Conservation (phyloP, 2,797 vertebrate species). For the Cygnus olor region DNA sequence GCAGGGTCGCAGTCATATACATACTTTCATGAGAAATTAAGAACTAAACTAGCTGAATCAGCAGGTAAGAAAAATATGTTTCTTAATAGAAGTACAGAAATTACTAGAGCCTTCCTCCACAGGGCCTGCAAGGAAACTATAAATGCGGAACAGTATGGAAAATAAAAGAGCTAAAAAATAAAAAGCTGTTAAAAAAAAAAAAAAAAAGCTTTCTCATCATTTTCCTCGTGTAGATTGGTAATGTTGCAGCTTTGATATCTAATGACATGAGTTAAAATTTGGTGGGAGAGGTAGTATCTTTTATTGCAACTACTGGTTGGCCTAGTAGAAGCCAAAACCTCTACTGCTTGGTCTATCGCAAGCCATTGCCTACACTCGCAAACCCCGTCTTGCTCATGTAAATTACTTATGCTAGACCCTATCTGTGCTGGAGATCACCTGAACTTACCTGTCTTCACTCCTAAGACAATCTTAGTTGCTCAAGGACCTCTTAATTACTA, state of each 20-base stretch:
- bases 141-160: background rate
- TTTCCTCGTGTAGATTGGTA: background rate
- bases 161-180: accelerated
- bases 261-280: background rate
- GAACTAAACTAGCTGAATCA: background rate
- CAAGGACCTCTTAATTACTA: background rate
- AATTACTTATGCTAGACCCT: background rate
- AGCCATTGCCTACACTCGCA: background rate
- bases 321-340: background rate
- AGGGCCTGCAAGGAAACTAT: background rate
- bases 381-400: background rate
- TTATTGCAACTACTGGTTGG: background rate
- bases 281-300: background rate
- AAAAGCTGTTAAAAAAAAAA: background rate
- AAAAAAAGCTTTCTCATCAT: background rate
- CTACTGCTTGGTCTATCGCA: background rate
- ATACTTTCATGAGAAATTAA: background rate
- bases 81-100: background rate
- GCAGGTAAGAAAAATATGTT: background rate
- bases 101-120: background rate
- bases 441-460: background rate
- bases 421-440: background rate
- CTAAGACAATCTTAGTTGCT: background rate
- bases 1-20: background rate
- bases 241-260: background rate